phyloP scores from a whole-genome alignment of 2,113 vertebrate species.

The Stegastes partitus region DNA sequence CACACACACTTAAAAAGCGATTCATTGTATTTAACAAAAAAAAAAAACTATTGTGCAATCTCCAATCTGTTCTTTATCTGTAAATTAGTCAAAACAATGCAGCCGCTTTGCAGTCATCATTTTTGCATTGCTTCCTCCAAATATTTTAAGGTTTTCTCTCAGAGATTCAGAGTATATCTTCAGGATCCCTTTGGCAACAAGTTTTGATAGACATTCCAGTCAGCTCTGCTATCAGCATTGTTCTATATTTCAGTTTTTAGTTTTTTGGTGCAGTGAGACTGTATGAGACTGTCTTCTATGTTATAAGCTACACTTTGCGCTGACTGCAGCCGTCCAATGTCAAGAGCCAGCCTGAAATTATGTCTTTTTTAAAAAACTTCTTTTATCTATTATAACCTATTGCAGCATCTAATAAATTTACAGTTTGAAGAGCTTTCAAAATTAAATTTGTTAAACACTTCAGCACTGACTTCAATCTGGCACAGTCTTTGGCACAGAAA shows the following conservation, averaged over 20 bases:
- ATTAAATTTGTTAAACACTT: conserved; percentile 21
- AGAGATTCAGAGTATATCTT: no score
- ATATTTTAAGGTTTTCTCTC: no score
- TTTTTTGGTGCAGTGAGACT: not conserved
- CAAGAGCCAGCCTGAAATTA: not conserved
- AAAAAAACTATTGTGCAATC: no score
- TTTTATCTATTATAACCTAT: conserved; percentile 19
- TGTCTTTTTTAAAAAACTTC: not conserved
- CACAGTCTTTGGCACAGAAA: not conserved
- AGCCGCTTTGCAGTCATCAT: no score
- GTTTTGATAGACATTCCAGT: not conserved
- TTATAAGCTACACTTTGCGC: conserved; percentile 26
- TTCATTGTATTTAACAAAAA: no score
- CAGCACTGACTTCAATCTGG: conserved; percentile 14
- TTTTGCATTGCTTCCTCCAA: no score
- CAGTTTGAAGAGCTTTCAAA: conserved; percentile 8
- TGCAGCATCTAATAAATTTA: conserved; percentile 8
- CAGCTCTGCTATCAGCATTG: conserved; percentile 3
- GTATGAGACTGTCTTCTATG: not conserved
- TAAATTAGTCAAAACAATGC: no score
- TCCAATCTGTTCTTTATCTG: no score
- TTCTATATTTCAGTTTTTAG: not conserved
- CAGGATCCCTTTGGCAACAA: no score
- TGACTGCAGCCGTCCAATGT: conserved; percentile 3
- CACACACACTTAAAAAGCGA: no score